phyloP scores from a whole-genome alignment of 2,888 invertebrate genomes.

The Melanotus villosus region DNA sequence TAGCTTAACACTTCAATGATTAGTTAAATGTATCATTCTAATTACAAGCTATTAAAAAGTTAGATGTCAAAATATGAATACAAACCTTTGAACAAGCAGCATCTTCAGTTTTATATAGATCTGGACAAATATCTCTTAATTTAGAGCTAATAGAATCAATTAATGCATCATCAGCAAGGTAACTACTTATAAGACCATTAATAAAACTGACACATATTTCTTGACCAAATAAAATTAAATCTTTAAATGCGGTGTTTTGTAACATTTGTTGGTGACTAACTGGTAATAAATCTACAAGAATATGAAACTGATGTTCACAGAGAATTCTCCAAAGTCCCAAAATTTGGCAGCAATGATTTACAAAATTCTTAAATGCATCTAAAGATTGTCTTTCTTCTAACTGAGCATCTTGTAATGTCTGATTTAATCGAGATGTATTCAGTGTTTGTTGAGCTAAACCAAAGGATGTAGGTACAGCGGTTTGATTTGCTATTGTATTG shows the following conservation, averaged over 20 bases:
- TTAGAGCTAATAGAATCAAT: slow-evolving; percentile 92
- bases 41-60: too few relatives aligned
- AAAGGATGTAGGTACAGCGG: slow-evolving; percentile 18
- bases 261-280: slow-evolving; percentile 77
- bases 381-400: slow-evolving; percentile 83
- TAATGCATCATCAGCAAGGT: slow-evolving; percentile 95
- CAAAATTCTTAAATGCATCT: slow-evolving; percentile 77
- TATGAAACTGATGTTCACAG: slow-evolving; percentile 92
- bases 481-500: slow-evolving; percentile 35
- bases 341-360: slow-evolving; percentile 87
- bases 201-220: slow-evolving; percentile 84
- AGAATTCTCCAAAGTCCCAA: slow-evolving; percentile 94
- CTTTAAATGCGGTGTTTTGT: slow-evolving; percentile 78
- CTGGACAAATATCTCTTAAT: slow-evolving; percentile 92
- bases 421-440: slow-evolving; percentile 53
- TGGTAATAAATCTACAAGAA: slow-evolving; percentile 79
- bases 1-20: too few relatives aligned
- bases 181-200: slow-evolving; percentile 89
- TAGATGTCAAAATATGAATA: neutral
- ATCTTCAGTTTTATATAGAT: slow-evolving; percentile 94
- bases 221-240: slow-evolving; percentile 84
- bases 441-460: slow-evolving; percentile 52
- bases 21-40: too few relatives aligned
- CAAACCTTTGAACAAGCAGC: slow-evolving; percentile 95
- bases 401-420: slow-evolving; percentile 68